Conservation (phyloP, 2,113 vertebrate species). For the Forbesichthys agassizii region DNA sequence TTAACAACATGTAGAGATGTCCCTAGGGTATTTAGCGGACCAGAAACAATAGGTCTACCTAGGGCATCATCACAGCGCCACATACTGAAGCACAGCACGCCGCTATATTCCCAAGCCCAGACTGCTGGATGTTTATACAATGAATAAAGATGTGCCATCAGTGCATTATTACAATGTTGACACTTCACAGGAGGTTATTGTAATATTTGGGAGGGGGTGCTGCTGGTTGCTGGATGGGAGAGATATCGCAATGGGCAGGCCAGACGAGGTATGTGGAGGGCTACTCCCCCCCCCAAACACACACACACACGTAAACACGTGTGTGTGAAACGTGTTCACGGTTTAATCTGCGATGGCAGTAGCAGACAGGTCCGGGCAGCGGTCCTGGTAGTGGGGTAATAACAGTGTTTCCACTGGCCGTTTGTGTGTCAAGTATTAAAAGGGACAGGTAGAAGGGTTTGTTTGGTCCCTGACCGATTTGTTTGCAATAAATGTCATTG, state of each 20-base stretch:
- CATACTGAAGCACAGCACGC: constrained; percentile 5
- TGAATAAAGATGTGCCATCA: constrained; percentile 27
- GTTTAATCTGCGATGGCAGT: constrained; percentile 69
- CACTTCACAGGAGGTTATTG: constrained; percentile 35
- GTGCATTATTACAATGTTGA: constrained; percentile 40
- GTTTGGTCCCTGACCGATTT: too few species aligned
- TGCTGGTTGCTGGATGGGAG: constrained; percentile 36
- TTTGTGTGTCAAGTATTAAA: constrained; percentile 1
- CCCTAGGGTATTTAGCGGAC: not conserved
- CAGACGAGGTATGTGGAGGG: constrained; percentile 48
- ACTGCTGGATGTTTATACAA: constrained; percentile 40
- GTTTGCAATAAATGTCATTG: too few species aligned
- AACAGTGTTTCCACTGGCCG: constrained; percentile 61
- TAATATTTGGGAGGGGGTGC: constrained; percentile 40
- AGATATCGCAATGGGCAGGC: constrained; percentile 58
- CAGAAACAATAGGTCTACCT: constrained; percentile 1
- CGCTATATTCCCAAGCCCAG: constrained; percentile 6
- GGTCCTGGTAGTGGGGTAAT: constrained; percentile 63
- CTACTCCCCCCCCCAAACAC: constrained; percentile 3
- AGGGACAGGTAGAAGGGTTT: too few species aligned
- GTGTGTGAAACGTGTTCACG: constrained; percentile 44
- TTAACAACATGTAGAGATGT: constrained; percentile 39
- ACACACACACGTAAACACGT: constrained; percentile 7
- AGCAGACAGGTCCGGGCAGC: constrained; percentile 64
- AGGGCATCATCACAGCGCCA: constrained; percentile 29